Percentiles rank a stretch among this genome's conserved stretches.
Conservation (phyloP, 1,140 invertebrate species). For the Drosophila aff. region DNA sequence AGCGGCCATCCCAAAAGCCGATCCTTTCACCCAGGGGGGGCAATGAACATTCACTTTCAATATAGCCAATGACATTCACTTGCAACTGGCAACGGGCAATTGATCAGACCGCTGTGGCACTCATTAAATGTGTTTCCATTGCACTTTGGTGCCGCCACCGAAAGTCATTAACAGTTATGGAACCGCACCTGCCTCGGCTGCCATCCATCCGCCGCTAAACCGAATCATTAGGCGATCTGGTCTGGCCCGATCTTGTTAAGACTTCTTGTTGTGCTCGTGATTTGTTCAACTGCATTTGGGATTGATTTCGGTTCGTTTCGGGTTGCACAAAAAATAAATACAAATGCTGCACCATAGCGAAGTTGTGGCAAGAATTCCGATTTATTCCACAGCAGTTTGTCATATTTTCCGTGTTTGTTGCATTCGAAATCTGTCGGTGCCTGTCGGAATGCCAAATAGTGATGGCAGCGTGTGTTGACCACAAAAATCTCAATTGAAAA, state of each 20-base stretch:
- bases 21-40: constrained; percentile 57
- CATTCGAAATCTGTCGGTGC: constrained; percentile 5
- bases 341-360: constrained; percentile 42
- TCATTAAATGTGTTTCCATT: constrained; percentile 65
- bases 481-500: constrained; percentile 2
- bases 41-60: constrained; percentile 56
- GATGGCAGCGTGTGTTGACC: constrained; percentile 5
- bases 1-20: constrained; percentile 15
- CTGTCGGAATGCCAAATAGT: constrained; percentile 14
- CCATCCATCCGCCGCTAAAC: constrained; percentile 6
- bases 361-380: constrained; percentile 46
- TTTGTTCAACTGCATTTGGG: constrained; percentile 62
- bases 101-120: constrained; percentile 35
- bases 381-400: constrained; percentile 40
- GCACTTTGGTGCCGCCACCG: constrained; percentile 64
- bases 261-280: constrained; percentile 61
- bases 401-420: constrained; percentile 33
- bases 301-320: constrained; percentile 59
- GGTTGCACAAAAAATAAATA: constrained; percentile 33
- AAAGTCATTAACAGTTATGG: constrained; percentile 73
- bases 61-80: constrained; percentile 60
- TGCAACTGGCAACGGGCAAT: constrained; percentile 40
- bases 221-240: constrained; percentile 52
- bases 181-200: constrained; percentile 52
- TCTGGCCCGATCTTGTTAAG: constrained; percentile 25